Base-by-base conservation (phyloP, 2,888 invertebrate species). In the Crossocerus cetratus region DNA sequence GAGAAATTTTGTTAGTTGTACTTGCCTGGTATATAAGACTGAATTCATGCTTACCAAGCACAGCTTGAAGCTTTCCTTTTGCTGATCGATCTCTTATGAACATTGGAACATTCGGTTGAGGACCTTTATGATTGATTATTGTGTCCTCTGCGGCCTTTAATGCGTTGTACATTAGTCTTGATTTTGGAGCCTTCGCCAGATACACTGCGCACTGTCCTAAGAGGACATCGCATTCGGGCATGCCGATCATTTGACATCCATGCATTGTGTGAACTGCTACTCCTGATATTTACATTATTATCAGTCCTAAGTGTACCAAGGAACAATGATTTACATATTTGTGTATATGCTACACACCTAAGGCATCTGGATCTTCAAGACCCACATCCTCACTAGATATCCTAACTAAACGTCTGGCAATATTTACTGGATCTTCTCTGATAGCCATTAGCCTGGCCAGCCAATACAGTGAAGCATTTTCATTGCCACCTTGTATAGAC, bases 161-260 rank as follows among this genome's bases (percentile, higher is more conserved):
- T 91, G 60, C 91, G 89, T 57, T 88, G 83, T 86, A 56, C 16
- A 83, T 13, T 21, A 75, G 64, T n/a, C 62, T 53, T 16, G 94
- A 95, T 87, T 96, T 96, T 5, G 93, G 93, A 2, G 96, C 95
- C 80, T 94, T 91, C 0, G 95, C 94, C 59, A 96, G 90, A 85
- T 96, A 93, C 66, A 95, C 93, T 0, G 94, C 94, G 85, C 95
- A 94, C 86, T 96, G 95, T 11, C 94, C 94, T 18, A 96, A 88
- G 67, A 95, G 90, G 11, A 95, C 93, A 86, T 95, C 94, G 83
- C 94, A 93, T 86, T 96, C 96, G 0, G 96, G 96, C 95, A 94
- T 94, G 14, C 96, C 96, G 55, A 96, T 90, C 62, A 94, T 91
- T 85, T 96, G 94, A 85, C 95, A 95, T 1, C 95, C 95, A 83